Percentiles rank a stretch among this genome's conserved stretches.
Evolutionary conservation across 2,797 vertebrate genomes (phyloP).

Genomic region (Luscinia megarhynchos): DNA sequence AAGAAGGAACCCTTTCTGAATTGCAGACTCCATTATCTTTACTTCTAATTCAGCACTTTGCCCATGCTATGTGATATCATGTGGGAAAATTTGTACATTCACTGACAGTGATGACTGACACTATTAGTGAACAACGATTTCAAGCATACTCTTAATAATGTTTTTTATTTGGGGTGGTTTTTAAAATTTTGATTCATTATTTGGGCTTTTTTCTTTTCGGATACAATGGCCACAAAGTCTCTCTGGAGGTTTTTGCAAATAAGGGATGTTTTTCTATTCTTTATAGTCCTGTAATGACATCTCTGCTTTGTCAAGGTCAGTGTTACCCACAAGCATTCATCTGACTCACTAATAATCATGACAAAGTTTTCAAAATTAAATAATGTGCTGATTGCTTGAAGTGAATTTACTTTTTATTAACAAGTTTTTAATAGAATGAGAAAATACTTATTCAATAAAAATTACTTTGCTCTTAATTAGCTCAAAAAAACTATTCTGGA

Average conservation of each 20-base stretch:
- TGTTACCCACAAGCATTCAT: background rate
- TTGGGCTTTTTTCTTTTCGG: background rate
- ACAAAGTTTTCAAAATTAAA: background rate
- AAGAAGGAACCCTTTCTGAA: background rate
- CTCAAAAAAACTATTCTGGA: background rate
- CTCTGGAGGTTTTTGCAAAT: background rate
- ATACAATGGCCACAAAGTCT: background rate
- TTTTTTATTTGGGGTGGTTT: rapidly evolving
- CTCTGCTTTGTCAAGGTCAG: background rate
- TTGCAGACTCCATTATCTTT: background rate
- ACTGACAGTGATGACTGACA: background rate
- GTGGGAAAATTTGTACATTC: background rate
- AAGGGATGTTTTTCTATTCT: background rate
- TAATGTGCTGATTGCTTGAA: background rate
- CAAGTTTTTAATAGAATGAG: background rate
- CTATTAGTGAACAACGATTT: background rate
- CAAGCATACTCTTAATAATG: background rate
- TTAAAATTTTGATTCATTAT: background rate
- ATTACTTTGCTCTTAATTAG: background rate
- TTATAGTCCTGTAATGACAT: background rate
- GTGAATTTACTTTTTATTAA: background rate
- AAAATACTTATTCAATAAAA: background rate
- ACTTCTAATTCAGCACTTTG: background rate
- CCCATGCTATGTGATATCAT: rapidly evolving
- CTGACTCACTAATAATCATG: background rate